Evolutionary conservation across 64 coral and sea anemone species (phyloP), one percentile per base, ranked within the genome.

Genomic region (Pocillopora verrucosa): DNA sequence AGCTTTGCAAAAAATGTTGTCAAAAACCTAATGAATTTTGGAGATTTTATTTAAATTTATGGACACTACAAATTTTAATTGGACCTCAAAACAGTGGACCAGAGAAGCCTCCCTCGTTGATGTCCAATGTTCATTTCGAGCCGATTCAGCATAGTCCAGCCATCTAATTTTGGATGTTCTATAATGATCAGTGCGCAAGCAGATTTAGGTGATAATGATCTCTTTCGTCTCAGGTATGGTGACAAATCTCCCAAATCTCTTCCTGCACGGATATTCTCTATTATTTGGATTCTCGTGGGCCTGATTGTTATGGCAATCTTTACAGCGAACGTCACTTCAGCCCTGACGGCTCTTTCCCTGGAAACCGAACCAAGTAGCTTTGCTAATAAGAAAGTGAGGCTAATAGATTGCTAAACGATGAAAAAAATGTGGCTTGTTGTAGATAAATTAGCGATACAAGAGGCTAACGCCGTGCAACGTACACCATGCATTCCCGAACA

Each of bases 291-390:
- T 26, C 36, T 82, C 24, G 11, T 82, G 3, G 89, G 89, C 15
- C 36, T 90, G 9, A 34, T 90, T 4, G 35, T 90, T 10, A 72
- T 80, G 41, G 63, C 89, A 35, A 82, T 90, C 30, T 82, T 90
- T 30, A 82, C 36, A 37, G 89, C 89, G 15, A 87, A 77, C 59
- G 14, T 92, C 51, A 92, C 91, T 20, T 73, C 84, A 10, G 91
- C 91, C 2, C 12, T 92, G 57, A 92, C 91, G 16, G 70, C 57
- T n/a, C 13, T 73, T 13, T 56, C 65, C 1, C 5, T 88, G 56
- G 76, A 79, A 11, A 1, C 6, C 11, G 26, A 70, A 60, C 38
- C 4, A 13, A 51, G 61, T 38, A 89, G 10, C 34, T 19, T 85
- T 17, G 19, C 22, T 69, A 35, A 62, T 20, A 2, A 20, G 13